phyloP scores from a whole-genome alignment of 2,888 invertebrate species.

The Maniola hyperantus region DNA sequence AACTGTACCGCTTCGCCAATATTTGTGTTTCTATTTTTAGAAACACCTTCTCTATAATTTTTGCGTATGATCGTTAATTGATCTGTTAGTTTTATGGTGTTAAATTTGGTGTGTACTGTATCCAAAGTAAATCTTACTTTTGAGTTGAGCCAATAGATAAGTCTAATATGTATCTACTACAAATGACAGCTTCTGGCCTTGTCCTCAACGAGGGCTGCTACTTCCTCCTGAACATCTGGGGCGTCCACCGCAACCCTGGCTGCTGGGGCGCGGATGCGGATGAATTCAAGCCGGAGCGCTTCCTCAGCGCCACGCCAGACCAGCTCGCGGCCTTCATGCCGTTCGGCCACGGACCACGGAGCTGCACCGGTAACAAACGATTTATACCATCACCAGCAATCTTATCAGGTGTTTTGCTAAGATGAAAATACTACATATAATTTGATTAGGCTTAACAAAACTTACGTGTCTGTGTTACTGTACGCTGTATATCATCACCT shows the following conservation, averaged over 20 bases:
- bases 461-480: too few species aligned
- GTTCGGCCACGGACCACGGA: conserved; percentile 2
- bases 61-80: too few species aligned
- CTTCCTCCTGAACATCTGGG: conserved; percentile 51
- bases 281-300: conserved; percentile 58
- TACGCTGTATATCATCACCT: too few species aligned
- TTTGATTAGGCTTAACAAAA: too few species aligned
- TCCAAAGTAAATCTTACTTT: too few species aligned
- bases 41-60: too few species aligned
- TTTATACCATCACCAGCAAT: not conserved
- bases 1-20: too few species aligned
- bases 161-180: too few species aligned
- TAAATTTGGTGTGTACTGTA: too few species aligned
- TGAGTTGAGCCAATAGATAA: conserved; percentile 2
- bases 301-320: conserved; percentile 43
- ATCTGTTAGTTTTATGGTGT: too few species aligned
- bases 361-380: not conserved
- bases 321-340: conserved; percentile 11
- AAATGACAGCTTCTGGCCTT: conserved; percentile 9
- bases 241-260: conserved; percentile 53
- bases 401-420: not conserved
- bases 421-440: too few species aligned
- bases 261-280: conserved; percentile 61
- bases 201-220: not conserved
- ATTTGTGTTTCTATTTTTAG: too few species aligned